Conservation (phyloP, 2,797 vertebrate genomes). For the Lagothrix lagotricha region DNA sequence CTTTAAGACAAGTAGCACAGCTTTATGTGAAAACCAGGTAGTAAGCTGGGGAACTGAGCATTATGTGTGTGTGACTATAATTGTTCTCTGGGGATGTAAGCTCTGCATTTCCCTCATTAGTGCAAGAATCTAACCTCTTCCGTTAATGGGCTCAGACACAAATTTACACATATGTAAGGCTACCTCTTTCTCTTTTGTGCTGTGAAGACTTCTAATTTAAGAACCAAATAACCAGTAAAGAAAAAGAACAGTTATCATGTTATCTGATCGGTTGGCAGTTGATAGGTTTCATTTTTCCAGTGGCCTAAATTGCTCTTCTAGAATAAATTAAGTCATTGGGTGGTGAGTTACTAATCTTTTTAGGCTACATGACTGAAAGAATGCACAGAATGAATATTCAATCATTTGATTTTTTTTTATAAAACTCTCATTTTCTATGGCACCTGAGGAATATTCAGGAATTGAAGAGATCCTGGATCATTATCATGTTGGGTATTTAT, state of each 20-base stretch:
- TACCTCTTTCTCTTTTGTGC: background rate
- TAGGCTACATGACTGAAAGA: background rate
- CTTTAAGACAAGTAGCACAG: background rate
- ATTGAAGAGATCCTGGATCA: background rate
- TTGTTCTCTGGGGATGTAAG: background rate
- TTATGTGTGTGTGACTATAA: background rate
- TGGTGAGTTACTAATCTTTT: background rate
- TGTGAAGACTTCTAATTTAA: slow-evolving; percentile 36
- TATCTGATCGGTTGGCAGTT: background rate
- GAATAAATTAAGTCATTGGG: background rate
- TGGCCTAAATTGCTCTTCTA: slow-evolving; percentile 15
- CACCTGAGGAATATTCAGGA: background rate
- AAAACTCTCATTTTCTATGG: background rate
- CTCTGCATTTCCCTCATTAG: slow-evolving; percentile 36
- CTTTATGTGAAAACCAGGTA: background rate
- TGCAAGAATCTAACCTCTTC: background rate
- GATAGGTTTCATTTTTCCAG: background rate
- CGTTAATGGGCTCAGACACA: background rate
- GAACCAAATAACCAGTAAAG: background rate
- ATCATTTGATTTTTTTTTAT: background rate
- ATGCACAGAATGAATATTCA: background rate
- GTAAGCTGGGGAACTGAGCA: slow-evolving; percentile 15
- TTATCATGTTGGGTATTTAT: background rate
- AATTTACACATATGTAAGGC: background rate
- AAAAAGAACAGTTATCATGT: slow-evolving; percentile 28